Evolutionary conservation across 2,113 vertebrate genomes (phyloP), one percentile per base, ranked within the genome.

Genomic region (Calidris pugnax): DNA sequence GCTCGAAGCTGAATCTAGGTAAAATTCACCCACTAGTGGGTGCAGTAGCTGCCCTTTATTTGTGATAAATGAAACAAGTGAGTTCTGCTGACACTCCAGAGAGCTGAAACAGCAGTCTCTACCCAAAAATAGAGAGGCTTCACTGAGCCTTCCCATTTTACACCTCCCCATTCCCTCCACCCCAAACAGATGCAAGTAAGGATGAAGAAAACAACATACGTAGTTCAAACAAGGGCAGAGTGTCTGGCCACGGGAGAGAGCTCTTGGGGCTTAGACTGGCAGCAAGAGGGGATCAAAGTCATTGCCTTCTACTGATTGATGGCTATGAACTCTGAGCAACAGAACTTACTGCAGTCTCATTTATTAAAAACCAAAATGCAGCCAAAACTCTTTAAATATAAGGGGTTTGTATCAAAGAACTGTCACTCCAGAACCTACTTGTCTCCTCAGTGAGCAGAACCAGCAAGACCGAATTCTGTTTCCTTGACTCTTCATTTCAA

Each of bases 21-120:
- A 72, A 78, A 91, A 63, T 41, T 77, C 73, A 81, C 80, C 91
- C 89, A 45, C 56, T 85, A 82, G 92, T 93, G 87, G 82, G 87
- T 93, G 92, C 92, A 87, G 74, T 57, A 32, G 43, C 81, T 89
- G 79, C 62, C 83, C 53, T 92, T 47, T 39, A 33, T 86, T 69
- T 67, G 81, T 63, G 51, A 59, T 56, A 72, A 89, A 75, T 59
- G 60, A 63, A 89, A 50, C 43, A 59, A 10, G 0, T 30, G 43
- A 14, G 18, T 53, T 87, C 45, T 60, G 14, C 4, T 24, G 63
- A 75, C 57, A 33, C 39, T 93, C 26, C 43, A 56, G 51, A 24
- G 35, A 60, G 78, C 47, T 2, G 0, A 71, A 68, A 75, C 39
- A 28, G 64, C 60, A 91, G 60, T 55, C 41, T 39, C 30, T 28